Percentiles rank a stretch among this genome's conserved stretches.
Conservation (phyloP, 2,797 vertebrate genomes). For the Cephalopachus bancanus region DNA sequence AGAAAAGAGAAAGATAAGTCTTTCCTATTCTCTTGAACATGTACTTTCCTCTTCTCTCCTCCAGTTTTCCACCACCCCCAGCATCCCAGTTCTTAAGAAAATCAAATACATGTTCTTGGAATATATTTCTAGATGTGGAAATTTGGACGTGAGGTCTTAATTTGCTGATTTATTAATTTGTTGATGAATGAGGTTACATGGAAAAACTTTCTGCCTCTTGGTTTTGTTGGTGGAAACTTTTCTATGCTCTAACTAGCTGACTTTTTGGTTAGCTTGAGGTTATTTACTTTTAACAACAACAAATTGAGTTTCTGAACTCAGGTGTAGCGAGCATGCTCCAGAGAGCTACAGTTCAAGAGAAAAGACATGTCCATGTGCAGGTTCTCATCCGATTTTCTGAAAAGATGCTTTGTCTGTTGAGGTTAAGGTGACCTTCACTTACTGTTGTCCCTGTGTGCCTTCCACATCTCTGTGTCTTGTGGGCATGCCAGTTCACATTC, state of each 20-base stretch:
- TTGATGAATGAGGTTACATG: background rate
- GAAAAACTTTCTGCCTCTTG: conserved; percentile 23
- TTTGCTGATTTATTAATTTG: conserved; percentile 6
- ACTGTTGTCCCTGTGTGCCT: background rate
- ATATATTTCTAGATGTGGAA: background rate
- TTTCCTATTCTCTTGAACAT: background rate
- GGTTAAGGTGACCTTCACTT: background rate
- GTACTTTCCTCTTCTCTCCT: background rate
- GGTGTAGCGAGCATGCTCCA: background rate
- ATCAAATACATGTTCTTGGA: background rate
- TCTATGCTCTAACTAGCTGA: background rate
- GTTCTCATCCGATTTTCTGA: background rate
- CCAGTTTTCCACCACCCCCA: background rate
- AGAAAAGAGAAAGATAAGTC: background rate
- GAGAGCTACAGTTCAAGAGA: background rate
- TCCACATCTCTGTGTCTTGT: background rate
- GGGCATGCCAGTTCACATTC: background rate
- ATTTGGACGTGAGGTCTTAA: background rate
- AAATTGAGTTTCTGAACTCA: conserved; percentile 12
- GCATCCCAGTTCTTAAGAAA: conserved; percentile 3
- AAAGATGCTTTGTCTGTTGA: conserved; percentile 17
- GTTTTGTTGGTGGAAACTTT: background rate
- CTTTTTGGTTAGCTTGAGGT: conserved; percentile 37
- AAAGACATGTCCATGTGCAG: background rate
- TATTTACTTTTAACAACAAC: conserved; percentile 28